These are phyloP conservation scores for Catocala fraxini DNA, from an alignment of 2,888 invertebrate genomes.

Conservation along the genomic window DNA sequence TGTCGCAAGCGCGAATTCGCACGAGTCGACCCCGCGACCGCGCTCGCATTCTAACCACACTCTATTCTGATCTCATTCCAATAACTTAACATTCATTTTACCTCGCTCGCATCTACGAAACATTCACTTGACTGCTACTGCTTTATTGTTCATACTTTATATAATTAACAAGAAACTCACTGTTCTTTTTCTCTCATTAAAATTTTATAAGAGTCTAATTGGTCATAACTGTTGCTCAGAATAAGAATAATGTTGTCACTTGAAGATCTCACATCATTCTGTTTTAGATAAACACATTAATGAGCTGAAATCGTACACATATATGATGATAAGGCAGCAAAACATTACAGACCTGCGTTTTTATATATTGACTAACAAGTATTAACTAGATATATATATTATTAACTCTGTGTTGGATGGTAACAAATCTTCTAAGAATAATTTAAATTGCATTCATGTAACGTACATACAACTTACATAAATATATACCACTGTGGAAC, in stretches of 20 bases:
- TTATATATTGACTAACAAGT: conserved; percentile 1
- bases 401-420: conserved; percentile 19
- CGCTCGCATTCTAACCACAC: conserved; percentile 71
- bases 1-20: conserved; percentile 77
- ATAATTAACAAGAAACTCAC: conserved; percentile 38
- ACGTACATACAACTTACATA: conserved; percentile 42
- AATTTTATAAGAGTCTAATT: conserved; percentile 44
- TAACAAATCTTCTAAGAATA: conserved; percentile 23
- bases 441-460: conserved; percentile 32
- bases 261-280: conserved; percentile 22
- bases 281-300: conserved; percentile 13
- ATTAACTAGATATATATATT: conserved; percentile 11
- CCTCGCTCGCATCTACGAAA: conserved; percentile 45
- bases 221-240: conserved; percentile 24
- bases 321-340: conserved; percentile 5
- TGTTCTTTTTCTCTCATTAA: conserved; percentile 34
- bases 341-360: conserved; percentile 8
- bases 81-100: conserved; percentile 59
- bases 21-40: conserved; percentile 72
- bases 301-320: conserved; percentile 9
- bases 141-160: conserved; percentile 45
- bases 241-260: conserved; percentile 17
- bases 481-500: conserved; percentile 36
- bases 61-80: conserved; percentile 77
- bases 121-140: conserved; percentile 59